phyloP scores from a whole-genome alignment of 1,140 invertebrate genomes.

The Hydropsyche tenuis region DNA sequence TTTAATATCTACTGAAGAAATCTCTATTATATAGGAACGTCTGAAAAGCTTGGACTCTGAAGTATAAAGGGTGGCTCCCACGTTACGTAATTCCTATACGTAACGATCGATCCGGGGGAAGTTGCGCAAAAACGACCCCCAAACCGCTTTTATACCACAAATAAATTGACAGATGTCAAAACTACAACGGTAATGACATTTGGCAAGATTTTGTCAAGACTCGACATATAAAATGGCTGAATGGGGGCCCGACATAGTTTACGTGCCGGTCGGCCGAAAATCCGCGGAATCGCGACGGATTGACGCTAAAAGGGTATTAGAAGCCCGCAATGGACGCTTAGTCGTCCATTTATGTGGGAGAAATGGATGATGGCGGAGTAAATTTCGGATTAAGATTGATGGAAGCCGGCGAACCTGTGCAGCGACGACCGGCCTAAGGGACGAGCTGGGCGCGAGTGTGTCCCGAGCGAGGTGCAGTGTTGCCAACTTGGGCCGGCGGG shows the following conservation, averaged over 20 bases:
- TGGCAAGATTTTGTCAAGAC: neutral
- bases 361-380: neutral
- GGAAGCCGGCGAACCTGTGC: constrained; percentile 9
- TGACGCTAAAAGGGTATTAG: neutral
- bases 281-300: neutral
- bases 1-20: too few relatives aligned
- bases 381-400: constrained; percentile 1
- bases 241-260: too few relatives aligned
- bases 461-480: neutral
- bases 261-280: neutral
- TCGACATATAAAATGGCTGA: too few relatives aligned
- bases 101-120: constrained; percentile 37
- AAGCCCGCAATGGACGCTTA: too few relatives aligned
- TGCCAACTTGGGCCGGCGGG: neutral
- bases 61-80: constrained; percentile 15
- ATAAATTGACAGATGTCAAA: neutral
- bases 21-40: too few relatives aligned
- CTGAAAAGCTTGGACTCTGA: constrained; percentile 44
- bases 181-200: neutral
- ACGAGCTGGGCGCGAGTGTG: constrained; percentile 34
- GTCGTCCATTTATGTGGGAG: too few relatives aligned
- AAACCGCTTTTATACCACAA: neutral
- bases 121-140: too few relatives aligned
- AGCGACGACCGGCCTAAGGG: constrained; percentile 10
- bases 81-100: constrained; percentile 50